These are phyloP conservation scores for Strigops habroptila DNA, from an alignment of 2,113 vertebrate species.

Conservation along the genomic window DNA sequence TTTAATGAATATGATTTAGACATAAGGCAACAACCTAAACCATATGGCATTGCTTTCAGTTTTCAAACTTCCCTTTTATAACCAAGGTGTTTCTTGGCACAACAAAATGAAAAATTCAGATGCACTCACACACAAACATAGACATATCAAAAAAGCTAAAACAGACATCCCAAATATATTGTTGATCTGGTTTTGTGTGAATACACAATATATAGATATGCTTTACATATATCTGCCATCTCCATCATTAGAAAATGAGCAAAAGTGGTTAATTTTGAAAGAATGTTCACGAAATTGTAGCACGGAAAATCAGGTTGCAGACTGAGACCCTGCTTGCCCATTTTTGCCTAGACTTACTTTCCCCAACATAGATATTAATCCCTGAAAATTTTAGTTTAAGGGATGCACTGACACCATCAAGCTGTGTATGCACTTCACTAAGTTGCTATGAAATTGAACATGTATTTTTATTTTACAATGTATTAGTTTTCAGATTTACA, in stretches of 20 bases:
- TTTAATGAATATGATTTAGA: background rate
- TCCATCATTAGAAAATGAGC: background rate
- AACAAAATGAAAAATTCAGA: background rate
- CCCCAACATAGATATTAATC: background rate
- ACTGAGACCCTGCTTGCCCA: background rate
- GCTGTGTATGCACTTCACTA: background rate
- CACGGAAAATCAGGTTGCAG: background rate
- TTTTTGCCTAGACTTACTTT: background rate
- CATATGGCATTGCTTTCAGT: background rate
- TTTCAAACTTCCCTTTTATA: background rate
- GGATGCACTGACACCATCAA: background rate
- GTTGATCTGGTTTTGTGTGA: background rate
- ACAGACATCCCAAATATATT: background rate
- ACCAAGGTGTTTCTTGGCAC: background rate
- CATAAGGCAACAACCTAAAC: background rate
- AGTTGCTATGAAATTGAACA: background rate
- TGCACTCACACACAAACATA: background rate
- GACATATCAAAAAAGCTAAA: background rate
- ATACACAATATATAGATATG: background rate
- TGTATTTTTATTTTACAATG: background rate
- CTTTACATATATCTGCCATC: background rate
- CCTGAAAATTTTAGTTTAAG: background rate
- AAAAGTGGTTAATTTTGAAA: background rate
- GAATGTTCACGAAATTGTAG: background rate
- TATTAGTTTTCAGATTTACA: background rate